Base-by-base conservation (phyloP, 2,888 invertebrate genomes). In the Thereva nobilitata region DNA sequence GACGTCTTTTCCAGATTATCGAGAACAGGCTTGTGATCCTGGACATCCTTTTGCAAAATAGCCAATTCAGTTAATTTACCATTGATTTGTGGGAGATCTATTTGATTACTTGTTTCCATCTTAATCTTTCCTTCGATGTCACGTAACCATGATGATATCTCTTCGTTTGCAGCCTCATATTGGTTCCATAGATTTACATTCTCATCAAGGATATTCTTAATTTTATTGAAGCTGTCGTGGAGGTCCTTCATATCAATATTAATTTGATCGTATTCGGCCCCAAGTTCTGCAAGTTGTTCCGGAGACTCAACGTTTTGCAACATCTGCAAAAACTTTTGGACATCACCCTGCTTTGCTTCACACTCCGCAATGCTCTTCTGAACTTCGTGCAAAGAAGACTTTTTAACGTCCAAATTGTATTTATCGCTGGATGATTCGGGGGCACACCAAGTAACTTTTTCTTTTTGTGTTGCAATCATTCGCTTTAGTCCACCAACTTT, bases 341-440 rank as follows among this genome's bases (percentile, higher is more conserved):
- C 83, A 73, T 92, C 91, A 0, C 78, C 74, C 71, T 89, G 87
- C 68, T 88, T 86, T 3, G 81, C 82, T 66, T 86, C 85, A 74
- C 91, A 91, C 72, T 92, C 92, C 34, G 82, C 81, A 45, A 93
- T 86, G 34, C 89, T 89, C 70, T 84, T 85, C 77, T 89, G 87
- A 2, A 93, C 89, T 70, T 94, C 93, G 67, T 83, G 83, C 42
- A 95, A 78, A 0, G 93, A 90, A 1, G 91, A 88, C 74, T 90
- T 86, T 81, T 97, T 97, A 0, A 95, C 93, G 83, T 96, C 94
- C 38, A 96, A 84, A 76, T 94, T 95, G 77, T 95, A 96, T 77
- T 90, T 90, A 76, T 97, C 96, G 75, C 93, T 94, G 41, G 89
- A 88, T 1, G 90, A 86, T 76, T 96, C 95, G 0, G 94, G 93